Evolutionary conservation across 2,797 vertebrate species (phyloP).

Genomic region (Crax fasciolata): DNA sequence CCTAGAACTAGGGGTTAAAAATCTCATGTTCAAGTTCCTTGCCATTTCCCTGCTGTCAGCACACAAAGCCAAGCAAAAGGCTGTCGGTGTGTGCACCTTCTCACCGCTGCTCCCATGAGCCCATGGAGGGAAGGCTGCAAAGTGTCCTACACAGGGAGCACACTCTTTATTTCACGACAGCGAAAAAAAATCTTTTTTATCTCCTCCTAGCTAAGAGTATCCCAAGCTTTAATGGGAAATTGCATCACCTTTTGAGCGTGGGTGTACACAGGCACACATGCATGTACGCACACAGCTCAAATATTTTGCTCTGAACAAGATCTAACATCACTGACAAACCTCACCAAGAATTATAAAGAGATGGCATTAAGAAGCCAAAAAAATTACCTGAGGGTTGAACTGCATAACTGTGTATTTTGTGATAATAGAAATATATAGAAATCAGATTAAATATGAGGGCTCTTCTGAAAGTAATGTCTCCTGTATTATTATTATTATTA

Average conservation of each 20-base stretch:
- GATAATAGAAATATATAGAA: not conserved
- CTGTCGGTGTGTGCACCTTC: not conserved
- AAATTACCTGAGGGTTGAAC: not conserved
- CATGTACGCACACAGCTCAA: conserved; percentile 30
- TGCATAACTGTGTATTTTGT: not conserved
- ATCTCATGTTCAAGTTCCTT: not conserved
- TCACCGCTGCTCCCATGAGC: not conserved
- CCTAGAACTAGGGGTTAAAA: not conserved
- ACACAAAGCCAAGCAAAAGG: not conserved
- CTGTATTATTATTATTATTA: not conserved
- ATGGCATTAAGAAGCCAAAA: conserved; percentile 23
- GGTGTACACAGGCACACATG: conserved; percentile 12
- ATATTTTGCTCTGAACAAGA: conserved; percentile 54
- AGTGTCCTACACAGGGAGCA: not conserved
- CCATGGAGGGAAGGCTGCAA: not conserved
- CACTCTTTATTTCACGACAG: not conserved
- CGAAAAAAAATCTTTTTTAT: not conserved
- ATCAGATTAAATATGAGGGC: not conserved
- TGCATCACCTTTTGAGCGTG: conserved; percentile 58
- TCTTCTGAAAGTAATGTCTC: not conserved
- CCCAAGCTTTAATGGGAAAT: conserved; percentile 23
- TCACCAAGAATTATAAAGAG: not conserved
- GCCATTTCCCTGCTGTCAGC: not conserved
- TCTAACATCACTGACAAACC: not conserved
- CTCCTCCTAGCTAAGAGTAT: conserved; percentile 33